These are phyloP conservation scores for Oppia nitens DNA, from an alignment of 1,140 invertebrate genomes.

Conservation along the genomic window DNA sequence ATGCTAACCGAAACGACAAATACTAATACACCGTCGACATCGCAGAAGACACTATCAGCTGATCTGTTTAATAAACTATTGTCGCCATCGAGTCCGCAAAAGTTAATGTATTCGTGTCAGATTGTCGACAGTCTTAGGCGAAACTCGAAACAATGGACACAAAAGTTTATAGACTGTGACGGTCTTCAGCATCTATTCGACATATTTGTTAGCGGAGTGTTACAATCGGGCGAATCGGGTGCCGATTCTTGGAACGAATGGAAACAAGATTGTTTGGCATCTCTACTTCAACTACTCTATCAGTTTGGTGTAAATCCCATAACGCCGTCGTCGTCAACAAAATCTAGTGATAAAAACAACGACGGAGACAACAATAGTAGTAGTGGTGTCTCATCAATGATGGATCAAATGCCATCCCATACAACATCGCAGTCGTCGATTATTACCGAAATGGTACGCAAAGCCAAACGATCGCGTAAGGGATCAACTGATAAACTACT, in stretches of 20 bases:
- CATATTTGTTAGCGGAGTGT: slow-evolving; percentile 68
- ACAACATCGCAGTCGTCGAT: neutral
- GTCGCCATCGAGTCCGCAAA: slow-evolving; percentile 70
- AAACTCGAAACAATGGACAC: slow-evolving; percentile 15
- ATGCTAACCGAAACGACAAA: neutral
- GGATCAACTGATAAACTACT: slow-evolving; percentile 40
- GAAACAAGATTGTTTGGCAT: slow-evolving; percentile 81
- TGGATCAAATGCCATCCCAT: neutral
- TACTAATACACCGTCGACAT: neutral
- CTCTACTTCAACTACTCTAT: slow-evolving; percentile 54
- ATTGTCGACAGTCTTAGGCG: slow-evolving; percentile 55
- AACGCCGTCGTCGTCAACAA: neutral
- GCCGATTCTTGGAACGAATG: slow-evolving; percentile 41
- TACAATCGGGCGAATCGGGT: slow-evolving; percentile 30
- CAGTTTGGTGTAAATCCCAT: slow-evolving; percentile 49
- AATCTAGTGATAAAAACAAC: neutral
- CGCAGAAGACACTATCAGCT: neutral
- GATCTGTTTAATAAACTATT: slow-evolving; percentile 42
- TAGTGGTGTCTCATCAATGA: neutral
- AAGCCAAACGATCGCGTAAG: slow-evolving; percentile 28
- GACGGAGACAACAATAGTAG: neutral
- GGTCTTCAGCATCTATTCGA: slow-evolving; percentile 71
- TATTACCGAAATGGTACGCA: slow-evolving; percentile 19
- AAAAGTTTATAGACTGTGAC: slow-evolving; percentile 60
- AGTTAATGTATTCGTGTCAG: slow-evolving; percentile 83